Evolutionary conservation across 2,888 invertebrate genomes (phyloP).

Genomic region (Apamea monoglypha): DNA sequence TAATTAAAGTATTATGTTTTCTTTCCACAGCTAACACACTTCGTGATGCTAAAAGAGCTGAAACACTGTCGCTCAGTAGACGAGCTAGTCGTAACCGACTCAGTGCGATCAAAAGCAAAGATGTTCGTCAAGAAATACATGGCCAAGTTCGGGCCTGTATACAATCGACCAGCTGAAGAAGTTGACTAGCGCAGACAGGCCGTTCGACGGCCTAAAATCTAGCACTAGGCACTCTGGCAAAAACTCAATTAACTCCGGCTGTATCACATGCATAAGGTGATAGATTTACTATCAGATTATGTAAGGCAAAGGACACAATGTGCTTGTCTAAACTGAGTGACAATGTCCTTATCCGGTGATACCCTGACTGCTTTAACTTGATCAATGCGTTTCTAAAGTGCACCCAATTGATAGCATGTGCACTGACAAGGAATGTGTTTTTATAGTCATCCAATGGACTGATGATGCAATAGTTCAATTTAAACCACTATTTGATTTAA

Average conservation of each 20-base stretch:
- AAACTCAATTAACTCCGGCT: neutral
- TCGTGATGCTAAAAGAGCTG: conserved; percentile 98
- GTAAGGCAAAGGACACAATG: neutral
- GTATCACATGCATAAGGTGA: neutral
- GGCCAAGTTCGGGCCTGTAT: conserved; percentile 97
- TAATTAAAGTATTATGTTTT: neutral
- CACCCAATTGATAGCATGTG: conserved; percentile 15
- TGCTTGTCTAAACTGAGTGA: conserved; percentile 2
- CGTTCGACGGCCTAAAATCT: conserved; percentile 26
- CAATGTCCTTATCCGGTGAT: neutral
- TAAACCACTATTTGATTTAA: conserved; percentile 25
- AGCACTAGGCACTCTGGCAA: neutral
- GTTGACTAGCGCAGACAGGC: conserved; percentile 80
- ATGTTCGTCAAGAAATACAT: conserved; percentile 99
- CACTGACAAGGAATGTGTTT: conserved; percentile 29
- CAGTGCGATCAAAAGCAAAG: conserved; percentile 98
- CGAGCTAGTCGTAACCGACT: conserved; percentile 96
- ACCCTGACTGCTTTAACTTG: conserved; percentile 6
- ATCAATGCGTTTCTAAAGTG: conserved; percentile 15
- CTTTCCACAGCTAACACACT: conserved; percentile 95
- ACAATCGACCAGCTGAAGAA: conserved; percentile 93
- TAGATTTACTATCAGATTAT: neutral
- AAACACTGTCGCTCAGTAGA: conserved; percentile 97
- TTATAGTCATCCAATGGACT: conserved; percentile 10
- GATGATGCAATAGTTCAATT: conserved; percentile 15